Base-by-base conservation (phyloP, 2,113 vertebrate species). In the Chrysemys picta region DNA sequence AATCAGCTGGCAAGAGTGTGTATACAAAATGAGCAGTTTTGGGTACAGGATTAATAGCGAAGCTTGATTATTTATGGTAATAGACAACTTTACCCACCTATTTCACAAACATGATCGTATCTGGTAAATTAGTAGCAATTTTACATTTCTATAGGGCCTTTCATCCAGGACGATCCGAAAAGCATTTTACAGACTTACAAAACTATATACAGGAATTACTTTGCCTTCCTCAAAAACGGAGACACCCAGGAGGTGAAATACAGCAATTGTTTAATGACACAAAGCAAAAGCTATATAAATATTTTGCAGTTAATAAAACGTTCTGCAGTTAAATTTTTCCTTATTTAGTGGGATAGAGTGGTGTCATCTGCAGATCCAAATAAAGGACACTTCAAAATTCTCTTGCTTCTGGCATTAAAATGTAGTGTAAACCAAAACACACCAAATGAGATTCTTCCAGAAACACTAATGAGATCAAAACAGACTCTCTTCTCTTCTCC, bases 11-110 rank as follows among this genome's bases (percentile, higher is more conserved):
- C 91, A 96, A 91, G 89, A 95, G 93, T 89, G 86, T 81, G 88
- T 95, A 94, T 92, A 95, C 93, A 96, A 97, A 95, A 91, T 84
- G 95, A 96, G 93, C 92, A 93, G 79, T 91, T 94, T 86, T 92
- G 95, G 93, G 94, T 88, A 95, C 86, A 84, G 81, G 80, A 96
- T 88, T 92, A 2, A 81, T 97, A 92, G 85, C 94, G 91, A 96
- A 96, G 92, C 90, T 96, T 96, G 95, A 88, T 31, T 42, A 92
- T 83, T 90, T 93, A 93, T 91, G 90, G 94, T 89, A 81, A 94
- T 82, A 93, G 81, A 96, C 12, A 79, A 89, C 93, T 85, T 95
- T 88, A 97, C 47, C 81, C 93, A 97, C 86, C 79, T 1, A 0
- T 91, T 96, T 93, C 50, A 88, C 42, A 93, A 91, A 24, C 80